These are phyloP conservation scores for Bryconaethiops microstoma DNA, from an alignment of 2,797 vertebrate species.

Conservation along the genomic window DNA sequence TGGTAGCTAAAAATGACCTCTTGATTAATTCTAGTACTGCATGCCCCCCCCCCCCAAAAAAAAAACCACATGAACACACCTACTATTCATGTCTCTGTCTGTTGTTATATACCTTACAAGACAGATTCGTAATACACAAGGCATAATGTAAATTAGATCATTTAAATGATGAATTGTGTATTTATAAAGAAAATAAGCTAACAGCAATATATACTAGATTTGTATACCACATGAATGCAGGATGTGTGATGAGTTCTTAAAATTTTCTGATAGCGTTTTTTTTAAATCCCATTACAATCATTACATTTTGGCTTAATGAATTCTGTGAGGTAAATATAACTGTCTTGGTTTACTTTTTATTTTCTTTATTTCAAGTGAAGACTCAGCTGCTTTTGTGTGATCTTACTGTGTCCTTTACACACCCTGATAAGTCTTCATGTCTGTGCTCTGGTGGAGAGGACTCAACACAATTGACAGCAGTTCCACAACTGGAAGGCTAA, in stretches of 20 bases:
- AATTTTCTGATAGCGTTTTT: background rate
- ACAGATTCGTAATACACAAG: background rate
- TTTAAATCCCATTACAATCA: background rate
- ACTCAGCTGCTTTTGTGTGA: conserved; percentile 85
- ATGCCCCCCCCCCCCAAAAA: background rate
- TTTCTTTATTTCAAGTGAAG: conserved; percentile 72
- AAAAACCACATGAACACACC: no score
- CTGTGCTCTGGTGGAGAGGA: conserved; percentile 54
- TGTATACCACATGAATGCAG: no score
- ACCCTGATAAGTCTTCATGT: conserved; percentile 66
- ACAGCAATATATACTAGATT: no score
- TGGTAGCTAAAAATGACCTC: background rate
- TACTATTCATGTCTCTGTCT: background rate
- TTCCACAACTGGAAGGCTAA: conserved; percentile 39
- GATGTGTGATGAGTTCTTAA: background rate
- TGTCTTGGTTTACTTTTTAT: background rate
- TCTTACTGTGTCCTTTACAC: conserved; percentile 82
- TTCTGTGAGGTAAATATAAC: background rate
- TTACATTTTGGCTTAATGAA: background rate
- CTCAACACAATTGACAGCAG: conserved; percentile 20
- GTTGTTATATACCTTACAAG: background rate
- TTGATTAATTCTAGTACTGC: background rate
- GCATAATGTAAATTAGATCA: background rate
- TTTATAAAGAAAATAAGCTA: background rate
- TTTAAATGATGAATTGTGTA: background rate